Conservation (phyloP, 2,113 vertebrate genomes). For the Hiodon tergisus region DNA sequence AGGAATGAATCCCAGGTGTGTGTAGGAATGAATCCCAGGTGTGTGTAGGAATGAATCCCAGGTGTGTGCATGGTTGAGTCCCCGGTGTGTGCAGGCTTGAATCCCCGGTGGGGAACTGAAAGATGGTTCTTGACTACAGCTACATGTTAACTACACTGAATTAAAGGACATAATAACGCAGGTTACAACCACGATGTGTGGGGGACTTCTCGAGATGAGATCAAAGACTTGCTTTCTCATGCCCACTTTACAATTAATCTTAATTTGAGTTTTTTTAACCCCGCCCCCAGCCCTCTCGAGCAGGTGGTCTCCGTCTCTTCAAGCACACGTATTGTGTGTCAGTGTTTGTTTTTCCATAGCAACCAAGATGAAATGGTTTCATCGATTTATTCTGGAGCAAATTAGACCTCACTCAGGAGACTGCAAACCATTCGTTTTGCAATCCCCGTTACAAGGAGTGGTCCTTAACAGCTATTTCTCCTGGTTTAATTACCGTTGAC, state of each 20-base stretch:
- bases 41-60: too few species aligned
- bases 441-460: slow-evolving; percentile 31
- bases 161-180: too few species aligned
- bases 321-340: slow-evolving; percentile 53
- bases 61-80: too few species aligned
- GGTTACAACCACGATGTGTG: too few species aligned
- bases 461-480: slow-evolving; percentile 50
- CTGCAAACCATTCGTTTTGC: slow-evolving; percentile 42
- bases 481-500: slow-evolving; percentile 59
- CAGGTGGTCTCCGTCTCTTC: slow-evolving; percentile 43
- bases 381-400: slow-evolving; percentile 62
- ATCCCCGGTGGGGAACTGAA: too few species aligned
- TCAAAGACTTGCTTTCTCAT: slow-evolving; percentile 2
- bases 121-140: too few species aligned
- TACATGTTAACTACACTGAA: too few species aligned
- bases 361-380: slow-evolving; percentile 55
- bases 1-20: too few species aligned
- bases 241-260: not conserved
- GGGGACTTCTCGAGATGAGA: too few species aligned
- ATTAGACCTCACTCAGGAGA: slow-evolving; percentile 54
- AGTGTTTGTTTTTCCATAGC: slow-evolving; percentile 56
- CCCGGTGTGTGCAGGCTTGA: too few species aligned
- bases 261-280: slow-evolving; percentile 26
- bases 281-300: slow-evolving; percentile 25
- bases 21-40: too few species aligned